These are phyloP conservation scores for Ips nitidus DNA, from an alignment of 1,140 invertebrate species.

Conservation along the genomic window DNA sequence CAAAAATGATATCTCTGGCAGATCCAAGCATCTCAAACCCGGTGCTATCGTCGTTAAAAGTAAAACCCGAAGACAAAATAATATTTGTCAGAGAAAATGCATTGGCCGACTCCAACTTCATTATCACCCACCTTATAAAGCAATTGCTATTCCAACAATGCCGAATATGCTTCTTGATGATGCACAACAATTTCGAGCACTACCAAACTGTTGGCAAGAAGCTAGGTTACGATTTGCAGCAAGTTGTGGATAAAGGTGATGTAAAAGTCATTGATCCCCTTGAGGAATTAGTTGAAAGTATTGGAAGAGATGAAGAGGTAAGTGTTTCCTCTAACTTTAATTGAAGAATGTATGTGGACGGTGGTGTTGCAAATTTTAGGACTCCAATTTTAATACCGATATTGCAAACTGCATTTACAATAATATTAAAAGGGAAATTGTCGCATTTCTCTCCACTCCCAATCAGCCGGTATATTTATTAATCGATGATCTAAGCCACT, in stretches of 20 bases:
- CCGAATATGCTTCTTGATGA: conserved; percentile 63
- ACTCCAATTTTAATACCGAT: conserved; percentile 5
- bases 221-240: conserved; percentile 68
- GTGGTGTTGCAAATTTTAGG: neutral
- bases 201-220: conserved; percentile 73
- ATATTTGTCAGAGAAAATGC: conserved; percentile 68
- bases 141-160: conserved; percentile 56
- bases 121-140: conserved; percentile 64
- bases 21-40: conserved; percentile 39
- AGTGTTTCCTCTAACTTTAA: neutral
- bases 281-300: conserved; percentile 54
- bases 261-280: conserved; percentile 61
- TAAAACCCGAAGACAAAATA: conserved; percentile 52
- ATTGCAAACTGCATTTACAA: conserved; percentile 40
- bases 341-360: too few relatives aligned
- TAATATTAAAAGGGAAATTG: conserved; percentile 43
- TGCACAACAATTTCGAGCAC: conserved; percentile 70
- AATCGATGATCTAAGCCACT: conserved; percentile 69
- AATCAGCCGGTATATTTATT: conserved; percentile 56
- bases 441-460: conserved; percentile 21
- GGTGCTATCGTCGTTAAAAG: conserved; percentile 46
- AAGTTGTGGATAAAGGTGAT: conserved; percentile 57
- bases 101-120: conserved; percentile 68
- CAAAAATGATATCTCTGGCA: conserved; percentile 8
- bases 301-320: conserved; percentile 48